A percentile compares a stretch with the other conserved stretches of the same genome.
Conservation (phyloP, 2,888 invertebrate species). For the Cinara cedri region DNA sequence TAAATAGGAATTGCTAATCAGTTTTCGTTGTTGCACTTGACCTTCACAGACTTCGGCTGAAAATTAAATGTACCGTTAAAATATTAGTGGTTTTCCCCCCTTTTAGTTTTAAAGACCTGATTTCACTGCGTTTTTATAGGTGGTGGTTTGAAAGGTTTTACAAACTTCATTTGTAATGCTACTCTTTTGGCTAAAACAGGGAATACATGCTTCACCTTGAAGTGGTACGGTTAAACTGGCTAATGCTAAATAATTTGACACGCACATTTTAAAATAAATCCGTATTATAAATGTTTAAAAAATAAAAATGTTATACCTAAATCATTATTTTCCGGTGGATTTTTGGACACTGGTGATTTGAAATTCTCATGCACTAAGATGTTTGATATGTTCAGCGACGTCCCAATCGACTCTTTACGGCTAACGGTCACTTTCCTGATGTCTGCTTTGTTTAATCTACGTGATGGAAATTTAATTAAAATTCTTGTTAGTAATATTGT, state of each 20-base stretch:
- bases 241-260: constrained; percentile 45
- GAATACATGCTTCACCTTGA: constrained; percentile 15
- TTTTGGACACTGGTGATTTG: constrained; percentile 43
- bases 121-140: constrained; percentile 24
- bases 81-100: not conserved
- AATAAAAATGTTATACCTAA: constrained; percentile 58
- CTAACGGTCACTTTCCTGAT: constrained; percentile 59
- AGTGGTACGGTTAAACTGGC: constrained; percentile 48
- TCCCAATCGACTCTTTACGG: constrained; percentile 55
- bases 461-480: not conserved
- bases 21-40: constrained; percentile 9
- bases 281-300: not conserved
- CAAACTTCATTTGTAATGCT: constrained; percentile 29
- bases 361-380: constrained; percentile 61
- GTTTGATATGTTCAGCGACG: constrained; percentile 57
- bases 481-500: too few species aligned
- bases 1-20: constrained; percentile 30
- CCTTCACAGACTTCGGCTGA: constrained; percentile 48
- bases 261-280: not conserved
- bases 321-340: constrained; percentile 59
- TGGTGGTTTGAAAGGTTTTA: constrained; percentile 1
- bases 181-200: constrained; percentile 33
- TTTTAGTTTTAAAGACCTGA: not conserved
- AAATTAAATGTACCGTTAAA: not conserved
- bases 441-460: constrained; percentile 60